Conservation (phyloP, 2,797 vertebrate genomes). For the Danio choprae region DNA sequence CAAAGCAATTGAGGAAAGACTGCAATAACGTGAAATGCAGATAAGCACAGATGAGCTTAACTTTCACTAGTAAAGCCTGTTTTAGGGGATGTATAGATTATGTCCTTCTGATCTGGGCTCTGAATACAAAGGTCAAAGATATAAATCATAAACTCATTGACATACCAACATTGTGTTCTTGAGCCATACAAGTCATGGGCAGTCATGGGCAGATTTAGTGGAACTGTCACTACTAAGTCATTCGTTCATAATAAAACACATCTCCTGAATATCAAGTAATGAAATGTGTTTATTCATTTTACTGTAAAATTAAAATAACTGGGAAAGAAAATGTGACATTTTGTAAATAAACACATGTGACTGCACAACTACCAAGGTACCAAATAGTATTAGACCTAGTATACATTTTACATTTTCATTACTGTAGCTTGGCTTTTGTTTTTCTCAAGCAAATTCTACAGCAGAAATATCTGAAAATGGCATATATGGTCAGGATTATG, state of each 20-base stretch:
- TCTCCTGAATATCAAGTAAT: not conserved
- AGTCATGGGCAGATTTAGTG: not conserved
- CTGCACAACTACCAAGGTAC: too few relatives aligned
- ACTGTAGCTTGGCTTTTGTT: not conserved
- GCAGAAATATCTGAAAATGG: conserved; percentile 35
- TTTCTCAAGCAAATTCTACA: conserved; percentile 20
- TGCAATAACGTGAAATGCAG: too few relatives aligned
- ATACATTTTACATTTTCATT: not conserved
- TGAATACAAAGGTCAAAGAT: not conserved
- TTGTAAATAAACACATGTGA: not conserved
- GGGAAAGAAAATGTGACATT: not conserved
- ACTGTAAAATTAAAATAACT: too few relatives aligned
- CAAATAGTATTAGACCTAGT: not conserved
- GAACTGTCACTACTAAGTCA: not conserved
- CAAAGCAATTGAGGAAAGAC: too few relatives aligned
- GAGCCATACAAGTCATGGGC: conserved; percentile 3
- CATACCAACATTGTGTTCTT: not conserved
- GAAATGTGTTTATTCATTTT: not conserved
- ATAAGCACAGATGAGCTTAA: too few relatives aligned
- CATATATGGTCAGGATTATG: conserved; percentile 9
- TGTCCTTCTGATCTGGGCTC: not conserved
- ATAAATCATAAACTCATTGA: not conserved
- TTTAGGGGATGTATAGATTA: not conserved
- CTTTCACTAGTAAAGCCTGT: too few relatives aligned
- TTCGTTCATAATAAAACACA: not conserved